Evolutionary conservation across 2,113 vertebrate genomes (phyloP).

Genomic region (Hydropotes inermis): DNA sequence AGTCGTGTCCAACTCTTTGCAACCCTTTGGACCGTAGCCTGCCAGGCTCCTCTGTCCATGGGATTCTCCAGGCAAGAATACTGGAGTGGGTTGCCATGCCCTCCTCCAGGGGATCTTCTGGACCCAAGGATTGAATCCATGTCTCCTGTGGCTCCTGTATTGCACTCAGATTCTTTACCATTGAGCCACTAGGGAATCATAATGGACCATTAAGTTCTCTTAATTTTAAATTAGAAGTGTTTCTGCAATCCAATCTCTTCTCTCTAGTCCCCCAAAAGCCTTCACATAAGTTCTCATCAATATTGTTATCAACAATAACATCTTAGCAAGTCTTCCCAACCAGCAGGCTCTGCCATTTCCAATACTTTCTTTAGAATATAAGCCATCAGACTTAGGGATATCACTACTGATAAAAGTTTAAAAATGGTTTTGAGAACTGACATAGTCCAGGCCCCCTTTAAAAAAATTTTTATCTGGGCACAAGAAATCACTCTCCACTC

Average conservation of each 20-base stretch:
- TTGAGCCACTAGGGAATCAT: neutral
- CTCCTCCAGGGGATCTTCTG: neutral
- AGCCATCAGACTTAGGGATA: neutral
- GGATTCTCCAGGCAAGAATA: neutral
- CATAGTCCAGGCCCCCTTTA: neutral
- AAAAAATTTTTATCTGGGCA: neutral
- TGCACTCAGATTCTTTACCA: neutral
- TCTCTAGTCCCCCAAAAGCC: neutral
- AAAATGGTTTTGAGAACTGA: neutral
- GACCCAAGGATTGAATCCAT: neutral
- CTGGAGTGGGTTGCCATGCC: neutral
- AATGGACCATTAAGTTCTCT: neutral
- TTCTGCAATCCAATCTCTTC: neutral
- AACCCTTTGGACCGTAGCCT: neutral
- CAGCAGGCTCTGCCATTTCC: neutral
- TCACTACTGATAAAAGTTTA: neutral
- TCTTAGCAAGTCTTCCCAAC: neutral
- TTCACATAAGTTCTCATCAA: neutral
- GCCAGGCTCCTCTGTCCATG: neutral
- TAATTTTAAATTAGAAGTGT: neutral
- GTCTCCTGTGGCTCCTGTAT: neutral
- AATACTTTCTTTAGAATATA: neutral
- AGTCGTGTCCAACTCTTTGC: neutral
- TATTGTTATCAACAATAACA: neutral
- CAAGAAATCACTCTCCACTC: neutral